Percentiles rank a stretch among this genome's conserved stretches.
These are phyloP conservation scores for Melanogrammus aeglefinus DNA, from an alignment of 2,797 vertebrate species.

Conservation along the genomic window DNA sequence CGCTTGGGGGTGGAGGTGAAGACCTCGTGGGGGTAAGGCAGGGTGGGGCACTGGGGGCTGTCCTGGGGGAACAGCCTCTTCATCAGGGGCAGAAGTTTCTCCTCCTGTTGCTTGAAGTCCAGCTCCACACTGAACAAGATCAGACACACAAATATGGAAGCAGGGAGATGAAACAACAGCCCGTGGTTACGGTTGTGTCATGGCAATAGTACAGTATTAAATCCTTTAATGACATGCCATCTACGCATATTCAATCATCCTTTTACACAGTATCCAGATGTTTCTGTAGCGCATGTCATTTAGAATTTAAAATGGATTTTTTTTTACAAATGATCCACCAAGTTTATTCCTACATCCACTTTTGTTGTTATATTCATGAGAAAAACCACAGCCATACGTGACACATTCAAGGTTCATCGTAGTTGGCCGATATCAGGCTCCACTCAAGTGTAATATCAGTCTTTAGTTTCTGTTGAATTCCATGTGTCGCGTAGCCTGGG, in stretches of 20 bases:
- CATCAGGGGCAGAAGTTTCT: conserved; percentile 93
- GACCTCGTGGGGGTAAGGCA: conserved; percentile 95
- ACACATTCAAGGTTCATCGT: no score
- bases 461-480: neutral
- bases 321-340: no score
- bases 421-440: no score
- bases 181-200: neutral
- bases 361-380: no score
- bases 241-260: neutral
- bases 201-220: neutral
- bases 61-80: conserved; percentile 90
- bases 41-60: conserved; percentile 88
- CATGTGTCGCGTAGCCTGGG: neutral
- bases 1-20: conserved; percentile 96
- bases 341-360: no score
- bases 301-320: neutral
- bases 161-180: neutral
- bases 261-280: neutral
- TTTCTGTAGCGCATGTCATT: neutral
- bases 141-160: conserved; percentile 5
- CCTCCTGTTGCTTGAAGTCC: conserved; percentile 98
- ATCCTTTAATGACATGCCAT: neutral
- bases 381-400: no score
- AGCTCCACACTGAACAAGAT: conserved; percentile 86
- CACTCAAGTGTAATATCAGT: neutral